Base-by-base conservation (phyloP, 2,113 vertebrate species). In the Cyanistes caeruleus region DNA sequence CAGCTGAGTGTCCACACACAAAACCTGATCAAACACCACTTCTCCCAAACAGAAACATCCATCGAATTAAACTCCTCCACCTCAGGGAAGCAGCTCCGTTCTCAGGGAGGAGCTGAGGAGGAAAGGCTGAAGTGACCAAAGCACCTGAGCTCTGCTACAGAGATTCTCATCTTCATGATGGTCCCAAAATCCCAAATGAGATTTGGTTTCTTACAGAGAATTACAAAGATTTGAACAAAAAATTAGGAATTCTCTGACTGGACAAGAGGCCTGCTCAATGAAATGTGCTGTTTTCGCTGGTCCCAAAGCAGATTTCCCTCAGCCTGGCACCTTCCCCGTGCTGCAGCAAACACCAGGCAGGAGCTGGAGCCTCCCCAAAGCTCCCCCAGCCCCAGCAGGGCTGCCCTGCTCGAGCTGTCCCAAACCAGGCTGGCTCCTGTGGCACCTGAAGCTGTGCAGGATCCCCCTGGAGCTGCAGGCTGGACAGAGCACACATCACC, bases 111-210 rank as follows among this genome's bases (percentile, higher is more conserved):
- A 31, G 70, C 35, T 2, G 49, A 44, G 48, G 27, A 28, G 15
- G 15, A 80, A 23, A 52, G 5, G 1, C 0, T 6, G 7, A 3
- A 15, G 9, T 2, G 25, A 17, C 15, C 67, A 31, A 21, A 82
- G 6, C 52, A 8, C 23, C 62, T 0, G 0, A 6, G 7, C 0
- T 9, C 10, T 0, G 0, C 17, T 2, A 0, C 1, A 4, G 49
- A 15, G 21, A 30, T 27, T 21, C 48, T 24, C 64, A 2, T 2
- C 63, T 16, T 2, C 7, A 9, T 0, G 6, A n/a, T 2, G 41
- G 22, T 7, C 59, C 41, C 39, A 9, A 1, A 43, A 25, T 18
- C 1, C 18, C 48, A 16, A 11, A 4, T 0, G 13, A 48, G 46
- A 2, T 21, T 53, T 35, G 21, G 20, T 3, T 27, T 28, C 1